Percentiles rank a stretch among this genome's conserved stretches.
These are phyloP conservation scores for Urocyon cinereoargenteus DNA, from an alignment of 2,797 vertebrate species.

Conservation along the genomic window DNA sequence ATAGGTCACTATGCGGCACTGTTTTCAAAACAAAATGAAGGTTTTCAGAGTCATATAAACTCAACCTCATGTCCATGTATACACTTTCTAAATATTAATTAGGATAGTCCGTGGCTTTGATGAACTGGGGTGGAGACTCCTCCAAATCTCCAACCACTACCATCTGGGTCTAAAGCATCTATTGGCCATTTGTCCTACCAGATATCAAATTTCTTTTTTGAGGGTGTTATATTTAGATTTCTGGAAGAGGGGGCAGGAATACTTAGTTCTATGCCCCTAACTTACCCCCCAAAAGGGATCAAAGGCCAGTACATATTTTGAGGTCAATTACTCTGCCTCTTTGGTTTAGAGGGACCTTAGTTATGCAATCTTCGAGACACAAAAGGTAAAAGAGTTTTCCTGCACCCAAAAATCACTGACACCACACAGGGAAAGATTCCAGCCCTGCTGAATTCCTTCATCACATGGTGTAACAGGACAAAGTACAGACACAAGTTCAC, in stretches of 20 bases:
- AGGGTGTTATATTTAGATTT: constrained; percentile 44
- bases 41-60: constrained; percentile 19
- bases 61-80: constrained; percentile 1
- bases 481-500: not conserved
- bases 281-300: not conserved
- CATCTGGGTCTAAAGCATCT: not conserved
- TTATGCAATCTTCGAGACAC: not conserved
- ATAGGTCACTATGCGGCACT: constrained; percentile 19
- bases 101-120: not conserved
- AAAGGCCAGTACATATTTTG: not conserved
- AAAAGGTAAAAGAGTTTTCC: not conserved
- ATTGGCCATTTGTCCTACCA: not conserved
- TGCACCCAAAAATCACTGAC: not conserved
- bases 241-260: not conserved
- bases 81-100: constrained; percentile 50
- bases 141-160: not conserved
- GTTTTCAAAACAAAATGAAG: constrained; percentile 56
- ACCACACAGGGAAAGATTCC: not conserved
- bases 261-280: not conserved
- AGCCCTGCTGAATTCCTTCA: not conserved
- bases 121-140: not conserved
- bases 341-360: constrained; percentile 16
- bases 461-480: not conserved
- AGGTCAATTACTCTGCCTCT: constrained; percentile 32
- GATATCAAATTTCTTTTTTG: constrained; percentile 48